These are phyloP conservation scores for Trinorchestia longiramus DNA, from an alignment of 1,140 invertebrate species.

Conservation along the genomic window DNA sequence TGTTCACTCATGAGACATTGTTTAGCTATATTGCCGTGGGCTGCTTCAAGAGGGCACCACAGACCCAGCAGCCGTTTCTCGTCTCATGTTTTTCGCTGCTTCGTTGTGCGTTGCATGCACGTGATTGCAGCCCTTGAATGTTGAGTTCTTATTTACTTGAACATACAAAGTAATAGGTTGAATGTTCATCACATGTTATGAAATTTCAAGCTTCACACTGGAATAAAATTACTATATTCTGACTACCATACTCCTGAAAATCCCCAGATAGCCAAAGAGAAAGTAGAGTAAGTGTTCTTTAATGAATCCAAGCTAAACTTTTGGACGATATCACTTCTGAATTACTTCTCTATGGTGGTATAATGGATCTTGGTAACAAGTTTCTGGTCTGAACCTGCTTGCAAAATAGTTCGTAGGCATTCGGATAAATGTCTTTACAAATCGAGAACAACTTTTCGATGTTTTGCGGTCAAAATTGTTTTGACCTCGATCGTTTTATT, in stretches of 20 bases:
- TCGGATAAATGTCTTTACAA: too few relatives aligned
- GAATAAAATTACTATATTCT: neutral
- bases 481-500: too few relatives aligned
- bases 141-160: neutral
- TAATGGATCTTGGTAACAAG: too few relatives aligned
- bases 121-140: neutral
- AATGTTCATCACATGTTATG: neutral
- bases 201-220: neutral
- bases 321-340: too few relatives aligned
- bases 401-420: too few relatives aligned
- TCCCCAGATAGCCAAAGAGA: neutral
- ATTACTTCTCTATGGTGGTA: too few relatives aligned
- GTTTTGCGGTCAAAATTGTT: neutral
- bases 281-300: too few relatives aligned
- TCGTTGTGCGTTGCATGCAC: neutral
- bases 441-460: neutral
- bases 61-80: neutral
- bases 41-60: neutral
- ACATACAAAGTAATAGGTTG: neutral
- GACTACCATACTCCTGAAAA: neutral
- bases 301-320: too few relatives aligned
- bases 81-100: neutral
- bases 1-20: conserved; percentile 38
- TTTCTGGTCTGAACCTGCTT: too few relatives aligned
- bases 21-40: neutral